phyloP scores from a whole-genome alignment of 2,888 invertebrate species.

The Troides helena region DNA sequence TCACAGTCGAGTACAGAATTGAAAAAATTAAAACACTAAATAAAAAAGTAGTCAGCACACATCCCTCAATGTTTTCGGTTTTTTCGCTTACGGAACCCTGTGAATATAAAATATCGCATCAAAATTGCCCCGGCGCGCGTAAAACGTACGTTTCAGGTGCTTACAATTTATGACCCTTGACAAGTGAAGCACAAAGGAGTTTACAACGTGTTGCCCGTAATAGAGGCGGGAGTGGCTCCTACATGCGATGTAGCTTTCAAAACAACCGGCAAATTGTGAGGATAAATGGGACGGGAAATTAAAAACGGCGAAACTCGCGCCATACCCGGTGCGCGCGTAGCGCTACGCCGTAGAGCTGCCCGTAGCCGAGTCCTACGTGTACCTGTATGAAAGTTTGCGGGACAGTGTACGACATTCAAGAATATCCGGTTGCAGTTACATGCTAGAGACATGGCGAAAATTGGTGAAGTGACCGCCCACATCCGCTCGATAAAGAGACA shows the following conservation, averaged over 20 bases:
- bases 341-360: conserved; percentile 3
- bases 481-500: too few relatives aligned
- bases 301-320: conserved; percentile 14
- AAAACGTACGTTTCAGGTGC: conserved; percentile 26
- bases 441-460: too few relatives aligned
- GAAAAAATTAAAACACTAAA: conserved; percentile 11
- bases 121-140: conserved; percentile 13
- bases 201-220: conserved; percentile 28
- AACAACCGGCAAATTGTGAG: conserved; percentile 21
- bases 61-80: background rate
- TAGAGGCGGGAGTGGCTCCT: conserved; percentile 23
- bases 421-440: too few relatives aligned
- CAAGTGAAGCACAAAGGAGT: conserved; percentile 28
- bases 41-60: background rate
- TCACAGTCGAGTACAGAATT: background rate
- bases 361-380: too few relatives aligned
- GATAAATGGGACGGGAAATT: conserved; percentile 25
- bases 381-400: too few relatives aligned
- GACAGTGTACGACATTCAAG: too few relatives aligned
- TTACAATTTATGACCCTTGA: conserved; percentile 28
- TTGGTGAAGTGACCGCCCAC: too few relatives aligned
- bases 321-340: background rate
- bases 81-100: conserved; percentile 12
- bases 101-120: conserved; percentile 26
- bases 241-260: conserved; percentile 12